Percentiles rank a stretch among this genome's conserved stretches.
phyloP scores from a whole-genome alignment of 1,140 invertebrate species.

The Helicoverpa zea region DNA sequence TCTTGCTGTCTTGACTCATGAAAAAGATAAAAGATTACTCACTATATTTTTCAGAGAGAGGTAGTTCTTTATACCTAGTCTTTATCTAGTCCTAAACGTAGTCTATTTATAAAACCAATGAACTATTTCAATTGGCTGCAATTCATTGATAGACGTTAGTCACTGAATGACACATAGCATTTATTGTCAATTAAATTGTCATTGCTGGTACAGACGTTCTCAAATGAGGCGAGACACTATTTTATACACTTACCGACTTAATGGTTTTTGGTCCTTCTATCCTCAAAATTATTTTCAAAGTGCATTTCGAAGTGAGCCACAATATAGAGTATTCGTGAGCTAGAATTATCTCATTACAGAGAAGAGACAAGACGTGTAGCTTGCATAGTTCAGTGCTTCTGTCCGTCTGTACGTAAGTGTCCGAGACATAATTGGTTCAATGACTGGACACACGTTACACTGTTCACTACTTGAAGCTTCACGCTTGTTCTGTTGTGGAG shows the following conservation, averaged over 20 bases:
- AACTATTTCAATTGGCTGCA: constrained; percentile 7
- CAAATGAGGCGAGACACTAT: background rate
- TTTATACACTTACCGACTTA: background rate
- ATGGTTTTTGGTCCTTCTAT: background rate
- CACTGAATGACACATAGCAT: background rate
- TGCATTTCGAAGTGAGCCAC: background rate
- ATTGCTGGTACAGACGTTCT: background rate
- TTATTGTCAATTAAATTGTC: background rate
- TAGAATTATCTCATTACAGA: constrained; percentile 21
- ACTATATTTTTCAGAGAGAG: background rate
- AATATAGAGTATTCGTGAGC: background rate
- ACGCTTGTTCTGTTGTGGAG: background rate
- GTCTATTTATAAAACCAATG: constrained; percentile 1
- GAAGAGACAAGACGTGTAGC: constrained; percentile 40
- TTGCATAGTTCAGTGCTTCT: constrained; percentile 34
- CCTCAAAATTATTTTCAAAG: background rate
- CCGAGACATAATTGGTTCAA: constrained; percentile 39
- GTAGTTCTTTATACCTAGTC: background rate
- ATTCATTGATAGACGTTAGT: constrained; percentile 1
- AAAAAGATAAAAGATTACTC: background rate
- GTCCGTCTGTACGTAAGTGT: constrained; percentile 37
- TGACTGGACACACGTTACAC: constrained; percentile 41
- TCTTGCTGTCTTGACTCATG: constrained; percentile 11
- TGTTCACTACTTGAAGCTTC: constrained; percentile 13
- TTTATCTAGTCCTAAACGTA: background rate